Conservation (phyloP, 2,888 invertebrate species). For the Dynastes maya region DNA sequence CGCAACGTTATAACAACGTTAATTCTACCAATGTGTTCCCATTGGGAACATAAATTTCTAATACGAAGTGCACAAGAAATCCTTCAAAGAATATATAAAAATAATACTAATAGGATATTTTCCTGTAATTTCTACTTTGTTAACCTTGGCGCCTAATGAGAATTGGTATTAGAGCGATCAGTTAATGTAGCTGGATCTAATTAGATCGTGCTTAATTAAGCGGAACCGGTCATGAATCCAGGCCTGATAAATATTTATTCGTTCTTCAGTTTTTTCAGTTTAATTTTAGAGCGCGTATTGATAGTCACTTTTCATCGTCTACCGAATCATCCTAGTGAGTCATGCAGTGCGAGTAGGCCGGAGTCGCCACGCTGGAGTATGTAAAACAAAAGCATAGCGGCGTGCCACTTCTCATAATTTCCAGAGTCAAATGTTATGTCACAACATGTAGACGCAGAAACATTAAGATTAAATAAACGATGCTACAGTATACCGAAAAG, state of each 20-base stretch:
- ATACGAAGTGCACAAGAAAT: too few relatives aligned
- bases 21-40: too few relatives aligned
- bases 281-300: slow-evolving; percentile 11
- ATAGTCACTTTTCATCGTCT: slow-evolving; percentile 8
- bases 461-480: neutral
- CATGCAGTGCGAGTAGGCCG: slow-evolving; percentile 1
- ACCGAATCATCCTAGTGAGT: slow-evolving; percentile 24
- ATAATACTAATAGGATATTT: too few relatives aligned
- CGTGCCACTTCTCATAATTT: slow-evolving; percentile 13
- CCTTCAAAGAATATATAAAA: too few relatives aligned
- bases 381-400: neutral
- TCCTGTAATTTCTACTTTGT: too few relatives aligned
- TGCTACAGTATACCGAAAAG: neutral
- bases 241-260: slow-evolving; percentile 8
- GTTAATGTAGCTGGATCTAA: neutral
- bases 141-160: too few relatives aligned
- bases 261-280: slow-evolving; percentile 8
- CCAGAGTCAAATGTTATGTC: slow-evolving; percentile 6
- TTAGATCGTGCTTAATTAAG: neutral
- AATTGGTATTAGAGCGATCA: neutral
- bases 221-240: neutral
- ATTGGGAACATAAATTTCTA: too few relatives aligned
- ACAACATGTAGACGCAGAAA: neutral
- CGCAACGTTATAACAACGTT: too few relatives aligned
- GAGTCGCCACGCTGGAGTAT: neutral